Evolutionary conservation across 2,888 invertebrate species (phyloP).

Genomic region (Volucella inanis): DNA sequence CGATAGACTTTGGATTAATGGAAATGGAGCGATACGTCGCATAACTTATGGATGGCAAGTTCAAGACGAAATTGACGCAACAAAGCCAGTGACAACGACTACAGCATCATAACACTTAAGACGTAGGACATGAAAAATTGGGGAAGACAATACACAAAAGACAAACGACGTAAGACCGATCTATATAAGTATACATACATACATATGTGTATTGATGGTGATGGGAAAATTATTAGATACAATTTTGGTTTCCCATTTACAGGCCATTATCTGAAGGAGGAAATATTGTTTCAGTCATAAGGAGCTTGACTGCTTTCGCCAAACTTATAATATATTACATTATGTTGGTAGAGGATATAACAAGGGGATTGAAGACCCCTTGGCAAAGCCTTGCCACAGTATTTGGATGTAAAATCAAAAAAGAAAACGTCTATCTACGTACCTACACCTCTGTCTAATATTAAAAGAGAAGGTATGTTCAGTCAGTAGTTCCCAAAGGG

Average conservation of each 20-base stretch:
- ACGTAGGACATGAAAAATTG: too few species aligned
- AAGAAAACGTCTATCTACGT: background rate
- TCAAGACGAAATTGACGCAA: background rate
- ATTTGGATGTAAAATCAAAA: slow-evolving; percentile 16
- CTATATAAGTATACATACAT: background rate
- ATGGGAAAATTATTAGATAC: slow-evolving; percentile 28
- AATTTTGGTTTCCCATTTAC: slow-evolving; percentile 34
- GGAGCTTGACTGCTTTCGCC: slow-evolving; percentile 12
- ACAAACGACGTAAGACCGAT: too few species aligned
- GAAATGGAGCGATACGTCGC: background rate
- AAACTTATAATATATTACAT: background rate
- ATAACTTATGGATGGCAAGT: slow-evolving; percentile 30
- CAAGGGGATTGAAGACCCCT: background rate
- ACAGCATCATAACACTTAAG: too few species aligned
- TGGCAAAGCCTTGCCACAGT: background rate
- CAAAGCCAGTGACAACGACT: too few species aligned
- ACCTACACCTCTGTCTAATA: background rate
- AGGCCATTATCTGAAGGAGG: slow-evolving; percentile 19
- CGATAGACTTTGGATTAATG: slow-evolving; percentile 19
- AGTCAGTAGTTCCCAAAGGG: background rate
- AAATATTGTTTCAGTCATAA: slow-evolving; percentile 42
- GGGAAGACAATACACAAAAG: too few species aligned
- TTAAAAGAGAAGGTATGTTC: background rate
- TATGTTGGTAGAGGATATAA: background rate
- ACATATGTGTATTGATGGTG: background rate